Evolutionary conservation across 2,113 vertebrate species (phyloP), one percentile per base, ranked within the genome.

Genomic region (Tamias sibiricus): DNA sequence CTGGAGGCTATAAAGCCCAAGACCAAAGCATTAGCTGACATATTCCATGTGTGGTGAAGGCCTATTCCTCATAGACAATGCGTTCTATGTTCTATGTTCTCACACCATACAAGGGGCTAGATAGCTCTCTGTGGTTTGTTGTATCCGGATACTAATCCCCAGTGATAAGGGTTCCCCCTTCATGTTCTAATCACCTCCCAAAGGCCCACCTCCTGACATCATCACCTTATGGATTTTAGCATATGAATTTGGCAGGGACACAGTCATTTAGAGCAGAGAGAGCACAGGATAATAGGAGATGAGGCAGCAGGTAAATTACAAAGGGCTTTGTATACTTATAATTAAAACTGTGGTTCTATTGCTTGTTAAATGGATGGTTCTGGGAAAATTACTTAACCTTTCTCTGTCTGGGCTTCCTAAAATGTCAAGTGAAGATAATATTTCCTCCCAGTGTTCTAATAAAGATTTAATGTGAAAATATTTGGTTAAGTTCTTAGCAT

Each of bases 371-470:
- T 40, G 8, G 17, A 1, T 94, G 37, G 76, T n/a, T 71, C 69
- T 49, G 44, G 17, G 68, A 37, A 85, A 76, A 52, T 88, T 87
- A 66, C 19, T 93, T 81, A 85, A 76, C 32, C 37, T 88, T 69
- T 69, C 26, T 91, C 47, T 62, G 42, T 57, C 42, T 94, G 35
- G 52, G 89, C 35, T 57, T 75, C 42, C 52, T 94, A 12, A 72
- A 91, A 79, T 80, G 32, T 59, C 59, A 88, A 91, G 49, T 28
- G 44, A 37, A 75, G 22, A 91, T 72, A 22, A 74, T 69, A 71
- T 66, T 89, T 79, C 94, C 77, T 94, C 84, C 84, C 40, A 79
- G 52, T 59, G 54, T 20, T 82, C 28, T 90, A 95, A 49, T 44
- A 59, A 71, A 32, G 7, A 87, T 68, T 87, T 87, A 83, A 86